A percentile compares a stretch with the other conserved stretches of the same genome.
phyloP scores from a whole-genome alignment of 2,797 vertebrate species.

The Trichosurus vulpecula region DNA sequence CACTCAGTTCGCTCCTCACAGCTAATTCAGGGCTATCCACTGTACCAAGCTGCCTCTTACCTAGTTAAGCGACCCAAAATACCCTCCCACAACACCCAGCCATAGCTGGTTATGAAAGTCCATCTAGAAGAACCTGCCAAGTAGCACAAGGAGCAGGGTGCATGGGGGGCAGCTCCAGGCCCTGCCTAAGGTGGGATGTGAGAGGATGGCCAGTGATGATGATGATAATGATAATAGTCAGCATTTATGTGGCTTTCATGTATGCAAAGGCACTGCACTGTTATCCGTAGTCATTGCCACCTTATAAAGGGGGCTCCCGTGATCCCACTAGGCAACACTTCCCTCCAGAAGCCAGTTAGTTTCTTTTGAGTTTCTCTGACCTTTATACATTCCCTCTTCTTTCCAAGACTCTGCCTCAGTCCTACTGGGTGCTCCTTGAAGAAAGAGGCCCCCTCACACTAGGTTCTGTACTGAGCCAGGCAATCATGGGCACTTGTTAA shows the following conservation, averaged over 20 bases:
- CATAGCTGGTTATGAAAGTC: not conserved
- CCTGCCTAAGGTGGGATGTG: not conserved
- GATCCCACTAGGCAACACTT: not conserved
- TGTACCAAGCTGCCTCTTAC: not conserved
- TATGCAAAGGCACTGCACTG: not conserved
- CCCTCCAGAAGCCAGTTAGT: conserved; percentile 25
- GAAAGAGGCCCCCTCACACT: conserved; percentile 48
- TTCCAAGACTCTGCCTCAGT: conserved; percentile 9
- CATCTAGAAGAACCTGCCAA: not conserved
- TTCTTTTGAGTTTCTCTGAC: not conserved
- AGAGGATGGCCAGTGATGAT: not conserved
- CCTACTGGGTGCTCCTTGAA: not conserved
- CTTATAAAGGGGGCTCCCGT: not conserved
- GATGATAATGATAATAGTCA: not conserved
- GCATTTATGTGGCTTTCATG: not conserved
- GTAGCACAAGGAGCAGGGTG: not conserved
- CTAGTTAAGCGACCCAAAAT: not conserved
- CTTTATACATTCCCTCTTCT: not conserved
- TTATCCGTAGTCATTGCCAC: conserved; percentile 10
- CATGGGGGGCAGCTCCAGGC: not conserved
- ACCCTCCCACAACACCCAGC: not conserved
- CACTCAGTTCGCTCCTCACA: not conserved
- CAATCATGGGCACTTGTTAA: conserved; percentile 14
- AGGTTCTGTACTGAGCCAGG: conserved; percentile 11
- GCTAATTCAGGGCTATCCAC: not conserved